Evolutionary conservation across 2,888 invertebrate genomes (phyloP), one percentile per base, ranked within the genome.

Genomic region (Uloborus plumipes): DNA sequence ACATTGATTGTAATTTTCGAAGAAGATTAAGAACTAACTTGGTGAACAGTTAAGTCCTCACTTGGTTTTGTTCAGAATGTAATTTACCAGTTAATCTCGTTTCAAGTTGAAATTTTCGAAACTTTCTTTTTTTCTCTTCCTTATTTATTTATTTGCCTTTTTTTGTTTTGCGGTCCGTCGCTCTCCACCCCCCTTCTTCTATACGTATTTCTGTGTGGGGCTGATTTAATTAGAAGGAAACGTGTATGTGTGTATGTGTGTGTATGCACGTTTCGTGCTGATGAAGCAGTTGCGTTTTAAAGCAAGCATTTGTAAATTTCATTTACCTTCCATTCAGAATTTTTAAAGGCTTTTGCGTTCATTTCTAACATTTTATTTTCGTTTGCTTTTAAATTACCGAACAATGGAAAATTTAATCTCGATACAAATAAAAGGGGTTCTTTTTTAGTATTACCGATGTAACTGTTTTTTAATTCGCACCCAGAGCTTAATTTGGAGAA

Each of bases 31-130:
- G 81, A 70, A 70, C 72, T 80, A 80, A 80, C 69, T 69, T 76
- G 69, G 62, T 39, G 74, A 70, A 53, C 67, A 65, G 70, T 78
- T 78, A 65, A 72, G 72, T 61, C 71, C 71, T 71, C 71, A 59
- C 62, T 59, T 50, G 66, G 72, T 80, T 80, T 80, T 65, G 73
- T 69, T 55, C 62, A 69, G 77, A 77, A 77, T 83, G 73, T 77
- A 83, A 83, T 83, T 77, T 77, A 65, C 72, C 73, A 70, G 77
- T 83, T 83, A 83, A 83, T 77, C 77, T 83, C 77, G 67, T 83
- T 83, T 83, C 72, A 77, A 73, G 83, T 83, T 83, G 77, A 82
- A 82, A 82, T 82, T 82, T 76, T 59, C 59, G 59, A 51, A 69
- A 73, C 53, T 70, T 74, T 49, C 69, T 74, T 81, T 81, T 67